A percentile compares a stretch with the other conserved stretches of the same genome.
Evolutionary conservation across 2,113 vertebrate genomes (phyloP).

Genomic region (Climacteris rufus): DNA sequence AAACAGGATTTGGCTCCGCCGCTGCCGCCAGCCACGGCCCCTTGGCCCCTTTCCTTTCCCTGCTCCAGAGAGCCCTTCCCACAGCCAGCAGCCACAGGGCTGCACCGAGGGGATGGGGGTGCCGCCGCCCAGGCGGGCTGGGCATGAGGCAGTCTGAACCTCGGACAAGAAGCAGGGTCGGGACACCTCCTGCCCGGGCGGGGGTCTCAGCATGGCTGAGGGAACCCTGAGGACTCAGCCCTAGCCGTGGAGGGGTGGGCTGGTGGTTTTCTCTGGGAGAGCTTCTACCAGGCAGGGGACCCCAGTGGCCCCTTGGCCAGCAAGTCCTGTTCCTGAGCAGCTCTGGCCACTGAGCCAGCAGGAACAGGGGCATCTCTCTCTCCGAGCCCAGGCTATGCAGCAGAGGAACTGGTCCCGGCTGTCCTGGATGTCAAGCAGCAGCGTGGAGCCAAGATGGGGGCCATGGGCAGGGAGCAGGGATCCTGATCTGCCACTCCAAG

Average conservation of each 20-base stretch:
- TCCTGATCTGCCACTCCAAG: not conserved
- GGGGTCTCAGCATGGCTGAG: not conserved
- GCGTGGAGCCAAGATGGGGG: not conserved
- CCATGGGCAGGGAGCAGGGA: not conserved
- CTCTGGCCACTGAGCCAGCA: not conserved
- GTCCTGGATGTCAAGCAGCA: not conserved
- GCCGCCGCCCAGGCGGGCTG: rapidly evolving
- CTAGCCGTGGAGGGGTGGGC: not conserved
- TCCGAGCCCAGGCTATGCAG: not conserved
- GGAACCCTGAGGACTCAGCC: not conserved
- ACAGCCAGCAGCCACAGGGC: not conserved
- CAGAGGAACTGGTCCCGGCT: not conserved
- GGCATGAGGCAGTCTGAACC: not conserved
- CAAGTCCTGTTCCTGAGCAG: not conserved
- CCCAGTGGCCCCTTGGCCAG: not conserved
- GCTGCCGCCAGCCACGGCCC: slow-evolving; percentile 21
- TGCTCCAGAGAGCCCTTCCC: slow-evolving; percentile 52
- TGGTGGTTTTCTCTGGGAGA: not conserved
- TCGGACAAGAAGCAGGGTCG: not conserved
- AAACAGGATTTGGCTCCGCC: slow-evolving; percentile 67
- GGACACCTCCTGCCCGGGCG: not conserved
- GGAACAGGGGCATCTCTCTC: not conserved
- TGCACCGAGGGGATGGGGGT: not conserved
- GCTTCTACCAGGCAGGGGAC: not conserved
- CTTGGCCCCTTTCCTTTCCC: slow-evolving; percentile 59